Evolutionary conservation across 2,888 invertebrate species (phyloP), one percentile per base, ranked within the genome.

Genomic region (Bembecia ichneumoniformis): DNA sequence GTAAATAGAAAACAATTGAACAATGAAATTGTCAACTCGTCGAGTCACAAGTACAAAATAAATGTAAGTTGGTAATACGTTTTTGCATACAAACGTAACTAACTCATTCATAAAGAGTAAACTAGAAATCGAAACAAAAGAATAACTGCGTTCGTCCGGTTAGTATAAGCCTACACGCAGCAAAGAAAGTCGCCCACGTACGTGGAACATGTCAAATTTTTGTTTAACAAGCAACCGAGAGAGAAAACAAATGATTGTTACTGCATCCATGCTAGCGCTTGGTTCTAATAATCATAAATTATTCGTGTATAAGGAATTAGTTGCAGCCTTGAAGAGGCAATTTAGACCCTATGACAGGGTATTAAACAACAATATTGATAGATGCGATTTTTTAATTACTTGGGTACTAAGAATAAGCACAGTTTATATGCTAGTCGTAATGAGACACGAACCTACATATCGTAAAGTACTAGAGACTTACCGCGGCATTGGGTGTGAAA

Each of bases 61-160:
- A 2, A 35, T 48, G 13, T 35, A 51, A 49, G 44, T 47, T 35
- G 48, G 59, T 66, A 64, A 66, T 66, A 58, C 51, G 65, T 67
- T 77, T 75, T 74, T 74, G 75, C 77, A 77, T 77, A 77, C 72
- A 74, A 74, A 75, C 61, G 58, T 46, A 28, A 44, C 44, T 44
- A 44, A 16, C 55, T 54, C 59, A 56, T 55, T 51, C 52, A 55
- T 54, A 57, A 70, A 60, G 66, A 64, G 68, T 61, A 64, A 63
- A 67, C 64, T 65, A 62, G 66, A 69, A 67, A 67, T 62, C 61
- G 58, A 68, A 77, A 80, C 81, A 80, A 82, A 78, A 74, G 76
- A 75, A 76, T 71, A 69, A 67, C 63, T 58, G 59, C 63, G 28
- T 28, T 28, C 71, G 74, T 63, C 74, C 74, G 71, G 72, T 53